phyloP scores from a whole-genome alignment of 1,140 invertebrate species.

The Zophobas atratus region DNA sequence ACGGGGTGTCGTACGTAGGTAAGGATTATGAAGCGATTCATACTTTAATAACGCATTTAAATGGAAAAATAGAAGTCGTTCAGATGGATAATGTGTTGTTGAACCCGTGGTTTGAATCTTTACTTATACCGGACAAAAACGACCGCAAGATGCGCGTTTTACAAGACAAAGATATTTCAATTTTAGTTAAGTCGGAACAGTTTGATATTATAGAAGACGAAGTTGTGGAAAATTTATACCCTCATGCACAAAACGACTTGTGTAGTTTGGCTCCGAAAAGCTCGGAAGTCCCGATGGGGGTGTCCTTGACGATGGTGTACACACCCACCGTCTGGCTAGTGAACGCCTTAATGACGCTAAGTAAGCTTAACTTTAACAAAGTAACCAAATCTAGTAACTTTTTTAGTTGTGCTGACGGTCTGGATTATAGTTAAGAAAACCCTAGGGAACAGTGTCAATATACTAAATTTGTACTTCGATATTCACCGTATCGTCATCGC shows the following conservation, averaged over 20 bases:
- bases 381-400: no score
- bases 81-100: constrained; percentile 20
- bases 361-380: neutral
- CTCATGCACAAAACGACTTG: constrained; percentile 39
- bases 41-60: constrained; percentile 34
- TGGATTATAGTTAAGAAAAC: neutral
- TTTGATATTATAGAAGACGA: constrained; percentile 21
- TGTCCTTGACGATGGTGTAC: neutral
- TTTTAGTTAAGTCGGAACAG: constrained; percentile 37
- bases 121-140: neutral
- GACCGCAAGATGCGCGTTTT: constrained; percentile 11
- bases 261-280: constrained; percentile 30
- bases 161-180: constrained; percentile 22
- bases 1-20: neutral
- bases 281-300: constrained; percentile 1
- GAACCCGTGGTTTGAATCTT: constrained; percentile 31
- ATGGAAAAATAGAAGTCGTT: constrained; percentile 21
- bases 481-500: neutral
- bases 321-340: neutral
- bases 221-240: constrained; percentile 40
- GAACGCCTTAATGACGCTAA: neutral
- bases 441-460: neutral
- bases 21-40: constrained; percentile 23
- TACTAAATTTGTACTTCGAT: neutral
- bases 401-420: neutral